phyloP scores from a whole-genome alignment of 2,888 invertebrate genomes.

The Aromia moschata region DNA sequence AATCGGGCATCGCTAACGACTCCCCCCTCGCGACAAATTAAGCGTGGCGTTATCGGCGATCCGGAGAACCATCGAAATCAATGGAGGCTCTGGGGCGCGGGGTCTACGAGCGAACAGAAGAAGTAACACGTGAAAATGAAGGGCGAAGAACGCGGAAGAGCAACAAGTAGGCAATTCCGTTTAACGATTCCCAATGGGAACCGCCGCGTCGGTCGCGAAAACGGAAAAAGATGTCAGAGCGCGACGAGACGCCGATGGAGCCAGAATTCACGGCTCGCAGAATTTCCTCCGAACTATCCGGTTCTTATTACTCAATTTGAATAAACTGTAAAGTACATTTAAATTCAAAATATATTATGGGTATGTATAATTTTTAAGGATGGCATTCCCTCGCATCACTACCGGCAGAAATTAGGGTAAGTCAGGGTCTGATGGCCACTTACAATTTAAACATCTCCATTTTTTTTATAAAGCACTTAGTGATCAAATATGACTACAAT shows the following conservation, averaged over 20 bases:
- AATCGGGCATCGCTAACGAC: no score
- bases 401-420: no score
- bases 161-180: slow-evolving; percentile 54
- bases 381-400: no score
- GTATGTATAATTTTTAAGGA: no score
- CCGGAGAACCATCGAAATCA: slow-evolving; percentile 20
- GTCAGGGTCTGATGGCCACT: no score
- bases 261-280: slow-evolving; percentile 33
- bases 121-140: slow-evolving; percentile 20
- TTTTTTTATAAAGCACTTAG: no score
- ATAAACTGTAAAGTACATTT: no score
- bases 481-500: no score
- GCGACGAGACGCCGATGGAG: slow-evolving; percentile 28
- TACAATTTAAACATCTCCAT: no score
- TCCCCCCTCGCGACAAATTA: slow-evolving; percentile 8
- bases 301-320: no score
- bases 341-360: no score
- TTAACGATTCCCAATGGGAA: slow-evolving; percentile 53
- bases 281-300: slow-evolving; percentile 26
- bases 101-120: slow-evolving; percentile 22
- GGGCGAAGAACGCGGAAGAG: slow-evolving; percentile 34
- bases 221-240: slow-evolving; percentile 46
- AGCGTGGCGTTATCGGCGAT: slow-evolving; percentile 17
- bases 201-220: slow-evolving; percentile 44
- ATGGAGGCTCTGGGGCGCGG: slow-evolving; percentile 15